Evolutionary conservation across 2,113 vertebrate species (phyloP).

Genomic region (Polypterus senegalus): DNA sequence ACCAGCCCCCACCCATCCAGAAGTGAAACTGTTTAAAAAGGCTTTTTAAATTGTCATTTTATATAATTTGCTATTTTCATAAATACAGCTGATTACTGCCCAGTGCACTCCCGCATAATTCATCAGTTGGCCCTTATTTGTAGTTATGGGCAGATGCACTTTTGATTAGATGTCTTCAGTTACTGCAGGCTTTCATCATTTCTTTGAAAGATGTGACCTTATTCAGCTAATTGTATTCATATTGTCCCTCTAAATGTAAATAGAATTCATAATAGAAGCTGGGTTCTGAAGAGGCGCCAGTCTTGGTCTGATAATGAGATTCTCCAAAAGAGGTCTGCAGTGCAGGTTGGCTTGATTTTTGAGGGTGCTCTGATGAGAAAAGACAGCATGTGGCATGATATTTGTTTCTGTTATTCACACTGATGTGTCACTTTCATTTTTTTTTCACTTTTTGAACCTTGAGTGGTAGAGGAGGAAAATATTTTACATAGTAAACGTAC

Average conservation of each 20-base stretch:
- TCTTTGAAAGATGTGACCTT: neutral
- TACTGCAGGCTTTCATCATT: neutral
- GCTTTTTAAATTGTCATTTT: neutral
- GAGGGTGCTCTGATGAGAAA: too few relatives aligned
- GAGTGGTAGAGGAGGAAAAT: too few relatives aligned
- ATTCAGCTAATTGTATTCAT: constrained; percentile 7
- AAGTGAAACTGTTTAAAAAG: neutral
- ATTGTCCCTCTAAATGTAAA: neutral
- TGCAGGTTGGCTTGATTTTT: neutral
- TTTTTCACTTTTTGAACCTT: too few relatives aligned
- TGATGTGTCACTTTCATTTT: too few relatives aligned
- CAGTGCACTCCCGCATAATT: neutral
- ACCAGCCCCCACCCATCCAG: too few relatives aligned
- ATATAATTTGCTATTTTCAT: neutral
- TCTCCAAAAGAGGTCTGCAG: neutral
- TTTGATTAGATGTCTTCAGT: neutral
- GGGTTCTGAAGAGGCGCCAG: neutral
- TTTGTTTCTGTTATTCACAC: too few relatives aligned
- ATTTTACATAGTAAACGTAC: too few relatives aligned
- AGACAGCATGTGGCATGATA: too few relatives aligned
- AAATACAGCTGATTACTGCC: neutral
- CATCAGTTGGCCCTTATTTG: neutral
- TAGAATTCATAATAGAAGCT: accelerated
- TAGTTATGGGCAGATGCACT: neutral
- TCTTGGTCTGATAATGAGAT: neutral